These are phyloP conservation scores for Tapirus terrestris DNA, from an alignment of 2,113 vertebrate genomes.

Conservation along the genomic window DNA sequence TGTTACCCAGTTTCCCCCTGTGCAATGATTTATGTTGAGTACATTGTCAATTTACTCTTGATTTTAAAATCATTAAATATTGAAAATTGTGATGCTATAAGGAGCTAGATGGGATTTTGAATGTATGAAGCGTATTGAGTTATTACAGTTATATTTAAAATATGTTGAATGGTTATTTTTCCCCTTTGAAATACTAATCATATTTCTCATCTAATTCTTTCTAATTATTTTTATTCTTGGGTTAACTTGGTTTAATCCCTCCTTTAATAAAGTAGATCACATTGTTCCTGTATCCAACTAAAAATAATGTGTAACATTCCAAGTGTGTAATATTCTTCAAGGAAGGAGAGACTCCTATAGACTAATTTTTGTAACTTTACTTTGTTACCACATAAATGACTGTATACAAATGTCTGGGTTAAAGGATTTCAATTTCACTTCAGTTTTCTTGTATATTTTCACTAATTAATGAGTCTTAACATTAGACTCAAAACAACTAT, in stretches of 20 bases:
- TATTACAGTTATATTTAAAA: conserved; percentile 13
- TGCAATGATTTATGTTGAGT: background rate
- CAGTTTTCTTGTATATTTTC: background rate
- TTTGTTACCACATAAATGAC: background rate
- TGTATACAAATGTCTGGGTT: background rate
- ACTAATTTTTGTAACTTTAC: conserved; percentile 37
- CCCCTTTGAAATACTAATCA: background rate
- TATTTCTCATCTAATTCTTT: conserved; percentile 8
- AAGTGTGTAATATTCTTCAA: background rate
- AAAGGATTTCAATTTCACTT: conserved; percentile 41
- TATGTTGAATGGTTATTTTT: conserved; percentile 15
- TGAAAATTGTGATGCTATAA: background rate
- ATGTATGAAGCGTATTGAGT: background rate
- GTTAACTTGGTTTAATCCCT: conserved; percentile 17
- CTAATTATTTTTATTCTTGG: background rate
- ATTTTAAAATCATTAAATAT: conserved; percentile 42
- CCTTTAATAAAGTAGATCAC: background rate
- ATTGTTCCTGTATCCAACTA: background rate
- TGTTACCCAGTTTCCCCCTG: background rate
- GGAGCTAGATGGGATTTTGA: conserved; percentile 23
- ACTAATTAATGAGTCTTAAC: conserved; percentile 48
- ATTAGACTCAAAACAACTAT: background rate
- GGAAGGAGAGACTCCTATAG: background rate
- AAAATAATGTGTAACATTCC: background rate
- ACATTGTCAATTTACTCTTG: background rate